These are phyloP conservation scores for silkworm (Bombyx mori) DNA, from an alignment of 1,140 invertebrate genomes.

Conservation along the genomic window DNA sequence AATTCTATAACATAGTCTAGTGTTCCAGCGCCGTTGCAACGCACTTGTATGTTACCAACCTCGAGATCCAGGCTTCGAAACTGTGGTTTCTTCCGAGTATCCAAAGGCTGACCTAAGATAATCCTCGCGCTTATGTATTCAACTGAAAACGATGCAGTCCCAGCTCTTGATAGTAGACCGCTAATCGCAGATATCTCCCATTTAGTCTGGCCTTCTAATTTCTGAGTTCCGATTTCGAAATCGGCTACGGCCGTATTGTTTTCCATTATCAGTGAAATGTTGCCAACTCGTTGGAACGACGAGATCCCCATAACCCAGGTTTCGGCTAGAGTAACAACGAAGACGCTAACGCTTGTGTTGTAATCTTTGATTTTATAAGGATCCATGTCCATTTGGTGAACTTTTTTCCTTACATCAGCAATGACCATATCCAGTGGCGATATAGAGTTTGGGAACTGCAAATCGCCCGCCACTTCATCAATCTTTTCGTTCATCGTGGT, in stretches of 20 bases:
- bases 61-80: conserved; percentile 83
- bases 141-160: conserved; percentile 80
- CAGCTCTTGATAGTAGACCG: conserved; percentile 78
- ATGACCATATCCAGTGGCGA: conserved; percentile 87
- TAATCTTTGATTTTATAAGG: conserved; percentile 81
- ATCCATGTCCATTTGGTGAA: conserved; percentile 79
- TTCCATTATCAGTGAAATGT: conserved; percentile 80
- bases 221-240: conserved; percentile 83
- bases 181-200: conserved; percentile 81
- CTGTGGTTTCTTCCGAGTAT: conserved; percentile 79
- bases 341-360: conserved; percentile 78
- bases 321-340: conserved; percentile 77
- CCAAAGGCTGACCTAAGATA: conserved; percentile 80
- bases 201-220: conserved; percentile 80
- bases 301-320: conserved; percentile 85
- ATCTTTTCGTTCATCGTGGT: conserved; percentile 77
- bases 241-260: conserved; percentile 78
- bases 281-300: conserved; percentile 85
- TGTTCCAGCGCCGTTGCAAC: conserved; percentile 83
- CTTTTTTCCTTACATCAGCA: conserved; percentile 79
- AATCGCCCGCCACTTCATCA: conserved; percentile 76
- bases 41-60: conserved; percentile 86
- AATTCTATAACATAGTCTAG: conserved; percentile 86
- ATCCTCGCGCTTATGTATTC: conserved; percentile 79
- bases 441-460: conserved; percentile 87